Base-by-base conservation (phyloP, 2,113 vertebrate genomes). In the Aspiorhynchus laticeps region DNA sequence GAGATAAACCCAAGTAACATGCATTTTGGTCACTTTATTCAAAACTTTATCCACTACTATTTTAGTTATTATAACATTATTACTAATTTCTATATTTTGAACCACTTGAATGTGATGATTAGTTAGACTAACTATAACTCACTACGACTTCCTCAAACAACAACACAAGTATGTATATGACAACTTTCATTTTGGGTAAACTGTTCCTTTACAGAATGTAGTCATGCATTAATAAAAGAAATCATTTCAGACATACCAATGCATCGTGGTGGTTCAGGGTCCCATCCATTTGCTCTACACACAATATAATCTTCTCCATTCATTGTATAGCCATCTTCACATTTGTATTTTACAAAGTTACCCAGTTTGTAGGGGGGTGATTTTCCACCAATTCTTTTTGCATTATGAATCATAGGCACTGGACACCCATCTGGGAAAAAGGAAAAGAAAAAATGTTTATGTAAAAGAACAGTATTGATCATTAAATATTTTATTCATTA, bases 251-350 rank as follows among this genome's bases (percentile, higher is more conserved):
- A 43, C 84, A 86, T 90, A 90, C 86, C 33, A 14, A 4, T 19
- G 53, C 94, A 95, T 21, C 0, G 0, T 59, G 91, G 92, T 41
- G 69, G 74, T 33, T 61, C 17, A 46, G 81, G 81, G 65, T 8
- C 6, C 86, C 86, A 87, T 1, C 86, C 86, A 11, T 69, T 77
- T 84, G 5, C 69, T 24, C 0, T 56, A 85, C 87, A 88, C 28
- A 9, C 0, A 56, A 88, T 36, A 7, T 1, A 1, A 81, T 0
- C 0, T 6, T 10, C 2, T 21, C 76, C 87, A 14, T 74, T 11
- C 76, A 88, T 38, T 63, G 7, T 74, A 71, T 84, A 93, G 51
- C 90, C 90, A 48, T 4, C 0, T 0, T 0, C 11, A 80, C 94
- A 95, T 17, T 7, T 0, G 8, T 79, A 91, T 0, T 2, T 81